These are phyloP conservation scores for Drosophila ustulata DNA, from an alignment of 2,888 invertebrate species.

Conservation along the genomic window DNA sequence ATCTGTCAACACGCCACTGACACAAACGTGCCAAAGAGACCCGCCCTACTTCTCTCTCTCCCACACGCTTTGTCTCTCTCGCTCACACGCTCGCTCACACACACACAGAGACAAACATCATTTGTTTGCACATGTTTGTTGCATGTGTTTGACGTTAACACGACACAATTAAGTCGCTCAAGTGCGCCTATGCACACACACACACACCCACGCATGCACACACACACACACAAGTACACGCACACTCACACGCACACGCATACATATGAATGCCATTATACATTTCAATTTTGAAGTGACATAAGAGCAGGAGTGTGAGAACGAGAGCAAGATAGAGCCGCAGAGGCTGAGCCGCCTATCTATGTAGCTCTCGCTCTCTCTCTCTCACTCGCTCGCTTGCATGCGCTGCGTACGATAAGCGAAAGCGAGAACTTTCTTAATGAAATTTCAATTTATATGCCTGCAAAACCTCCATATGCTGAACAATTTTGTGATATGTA, in stretches of 20 bases:
- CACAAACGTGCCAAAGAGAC: conserved; percentile 57
- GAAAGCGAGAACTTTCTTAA: conserved; percentile 67
- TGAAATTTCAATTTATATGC: conserved; percentile 77
- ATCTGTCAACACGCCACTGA: conserved; percentile 74
- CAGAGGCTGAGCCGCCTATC: background rate
- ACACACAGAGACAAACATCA: conserved; percentile 41
- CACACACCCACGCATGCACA: conserved; percentile 8
- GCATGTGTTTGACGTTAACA: conserved; percentile 81
- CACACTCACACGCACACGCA: conserved; percentile 10
- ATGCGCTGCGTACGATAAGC: conserved; percentile 24
- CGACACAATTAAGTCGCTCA: conserved; percentile 81
- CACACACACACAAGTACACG: conserved; percentile 8
- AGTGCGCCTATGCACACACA: conserved; percentile 66
- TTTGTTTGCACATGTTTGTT: conserved; percentile 80
- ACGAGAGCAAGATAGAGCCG: conserved; percentile 9
- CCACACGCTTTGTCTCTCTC: conserved; percentile 5
- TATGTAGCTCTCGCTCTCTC: conserved; percentile 23
- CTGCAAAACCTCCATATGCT: conserved; percentile 22
- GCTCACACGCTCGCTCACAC: conserved; percentile 5
- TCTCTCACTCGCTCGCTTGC: conserved; percentile 8
- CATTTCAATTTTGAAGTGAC: conserved; percentile 74
- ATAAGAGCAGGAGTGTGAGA: conserved; percentile 8
- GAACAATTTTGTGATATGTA: conserved; percentile 50
- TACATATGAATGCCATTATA: conserved; percentile 65
- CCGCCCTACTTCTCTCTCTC: conserved; percentile 23